These are phyloP conservation scores for Panopea generosa DNA, from an alignment of 2,888 invertebrate genomes.

Conservation along the genomic window DNA sequence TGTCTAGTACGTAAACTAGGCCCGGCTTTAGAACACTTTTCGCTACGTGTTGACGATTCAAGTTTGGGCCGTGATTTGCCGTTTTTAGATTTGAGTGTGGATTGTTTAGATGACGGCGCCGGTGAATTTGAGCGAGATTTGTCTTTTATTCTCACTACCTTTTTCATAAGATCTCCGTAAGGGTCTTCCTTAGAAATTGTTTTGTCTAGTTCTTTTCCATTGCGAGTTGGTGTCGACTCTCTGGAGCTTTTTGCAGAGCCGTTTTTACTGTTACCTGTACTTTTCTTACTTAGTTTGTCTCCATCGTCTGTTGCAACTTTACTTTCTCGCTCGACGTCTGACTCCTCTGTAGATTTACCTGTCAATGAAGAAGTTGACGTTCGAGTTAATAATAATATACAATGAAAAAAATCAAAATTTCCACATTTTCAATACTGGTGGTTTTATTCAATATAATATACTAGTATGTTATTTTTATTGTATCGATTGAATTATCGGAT, in stretches of 20 bases:
- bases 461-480: too few species aligned
- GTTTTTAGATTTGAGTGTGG: conserved; percentile 11
- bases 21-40: conserved; percentile 28
- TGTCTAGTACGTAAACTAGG: conserved; percentile 63
- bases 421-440: too few species aligned
- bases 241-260: conserved; percentile 14
- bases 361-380: too few species aligned
- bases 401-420: too few species aligned
- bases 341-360: too few species aligned
- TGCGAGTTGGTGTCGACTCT: conserved; percentile 24
- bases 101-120: conserved; percentile 23
- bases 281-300: conserved; percentile 15
- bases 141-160: conserved; percentile 37
- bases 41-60: conserved; percentile 29
- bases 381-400: too few species aligned
- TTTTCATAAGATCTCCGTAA: conserved; percentile 50
- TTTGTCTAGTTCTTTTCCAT: conserved; percentile 24
- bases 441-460: too few species aligned
- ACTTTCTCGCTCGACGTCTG: background rate
- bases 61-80: conserved; percentile 26
- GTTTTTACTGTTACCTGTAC: background rate
- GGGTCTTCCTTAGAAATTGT: conserved; percentile 42
- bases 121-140: conserved; percentile 52
- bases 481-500: too few species aligned
- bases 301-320: conserved; percentile 8